phyloP scores from a whole-genome alignment of 2,888 invertebrate species.

The Corythucha ciliata region DNA sequence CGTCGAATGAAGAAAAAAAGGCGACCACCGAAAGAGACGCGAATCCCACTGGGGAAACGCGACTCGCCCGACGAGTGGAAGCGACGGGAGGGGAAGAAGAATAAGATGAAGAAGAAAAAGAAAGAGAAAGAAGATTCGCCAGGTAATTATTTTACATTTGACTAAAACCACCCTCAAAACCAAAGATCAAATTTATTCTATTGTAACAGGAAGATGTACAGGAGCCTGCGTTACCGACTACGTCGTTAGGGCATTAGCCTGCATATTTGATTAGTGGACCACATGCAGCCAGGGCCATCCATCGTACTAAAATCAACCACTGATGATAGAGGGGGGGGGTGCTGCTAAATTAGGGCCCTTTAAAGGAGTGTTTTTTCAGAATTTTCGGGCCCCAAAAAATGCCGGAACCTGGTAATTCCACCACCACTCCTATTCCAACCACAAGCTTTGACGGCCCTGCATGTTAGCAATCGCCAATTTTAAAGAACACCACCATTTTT shows the following conservation, averaged over 20 bases:
- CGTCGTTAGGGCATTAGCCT: constrained; percentile 46
- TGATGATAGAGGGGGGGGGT: too few species aligned
- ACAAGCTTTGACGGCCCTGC: too few species aligned
- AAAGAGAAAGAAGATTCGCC: constrained; percentile 40
- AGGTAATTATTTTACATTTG: too few species aligned
- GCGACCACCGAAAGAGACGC: constrained; percentile 44
- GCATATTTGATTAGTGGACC: constrained; percentile 49
- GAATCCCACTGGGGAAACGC: constrained; percentile 44
- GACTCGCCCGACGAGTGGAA: constrained; percentile 39
- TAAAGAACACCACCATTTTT: too few species aligned
- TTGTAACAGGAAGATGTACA: constrained; percentile 46
- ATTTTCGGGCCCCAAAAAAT: too few species aligned
- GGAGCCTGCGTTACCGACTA: constrained; percentile 47
- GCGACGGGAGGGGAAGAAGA: constrained; percentile 30
- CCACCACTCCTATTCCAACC: background rate
- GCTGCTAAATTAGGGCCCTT: too few species aligned
- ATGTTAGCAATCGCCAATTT: too few species aligned
- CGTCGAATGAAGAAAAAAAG: constrained; percentile 45
- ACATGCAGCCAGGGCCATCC: too few species aligned
- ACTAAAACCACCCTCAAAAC: too few species aligned
- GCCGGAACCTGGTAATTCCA: background rate
- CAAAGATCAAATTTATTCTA: too few species aligned
- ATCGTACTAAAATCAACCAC: constrained; percentile 8
- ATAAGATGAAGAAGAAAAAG: constrained; percentile 35
- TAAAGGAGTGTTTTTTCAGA: too few species aligned